Base-by-base conservation (phyloP, 2,888 invertebrate genomes). In the Drosophila paramelanica region DNA sequence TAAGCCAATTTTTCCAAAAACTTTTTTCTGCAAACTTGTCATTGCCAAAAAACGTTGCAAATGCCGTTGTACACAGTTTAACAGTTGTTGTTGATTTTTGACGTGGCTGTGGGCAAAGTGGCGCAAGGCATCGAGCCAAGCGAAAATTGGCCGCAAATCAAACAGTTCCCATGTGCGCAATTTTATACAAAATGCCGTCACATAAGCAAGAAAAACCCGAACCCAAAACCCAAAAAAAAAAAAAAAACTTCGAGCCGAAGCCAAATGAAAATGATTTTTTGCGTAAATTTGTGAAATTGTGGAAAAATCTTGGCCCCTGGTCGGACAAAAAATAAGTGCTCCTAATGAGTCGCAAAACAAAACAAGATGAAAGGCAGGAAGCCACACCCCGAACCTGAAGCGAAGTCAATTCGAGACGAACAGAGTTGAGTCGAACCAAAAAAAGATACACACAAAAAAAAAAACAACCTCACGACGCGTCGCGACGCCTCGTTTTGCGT, bases 81-180 rank as follows among this genome's bases (percentile, higher is more conserved):
- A 67, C 79, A 79, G 78, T 65, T 62, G 77, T 56, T 65, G 75
- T 59, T 45, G 64, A 65, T 46, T 41, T 58, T 14, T 66, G 67
- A 31, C 46, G 60, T 61, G 38, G 53, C 47, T 49, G 41, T 68
- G 68, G 58, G 46, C 65, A 77, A 77, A 65, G 67, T 77, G 75
- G 77, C 72, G 77, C 77, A 64, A 81, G 77, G 81, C 86, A 81
- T 67, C 58, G 70, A 72, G 82, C 75, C 82, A 75, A 79, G 73
- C 78, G 52, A 71, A 80, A 77, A 86, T 81, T 79, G 77, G 74
- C 84, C 82, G 73, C 80, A 84, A 86, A 88, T 88, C 88, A 88
- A 87, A 85, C 88, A 85, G 88, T 88, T 88, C 88, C 88, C 88
- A 88, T 88, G 88, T 81, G 87, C 88, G 67, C 80, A 81, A 82